Evolutionary conservation across 2,797 vertebrate genomes (phyloP), one percentile per base, ranked within the genome.

Genomic region (Astyanax mexicanus): DNA sequence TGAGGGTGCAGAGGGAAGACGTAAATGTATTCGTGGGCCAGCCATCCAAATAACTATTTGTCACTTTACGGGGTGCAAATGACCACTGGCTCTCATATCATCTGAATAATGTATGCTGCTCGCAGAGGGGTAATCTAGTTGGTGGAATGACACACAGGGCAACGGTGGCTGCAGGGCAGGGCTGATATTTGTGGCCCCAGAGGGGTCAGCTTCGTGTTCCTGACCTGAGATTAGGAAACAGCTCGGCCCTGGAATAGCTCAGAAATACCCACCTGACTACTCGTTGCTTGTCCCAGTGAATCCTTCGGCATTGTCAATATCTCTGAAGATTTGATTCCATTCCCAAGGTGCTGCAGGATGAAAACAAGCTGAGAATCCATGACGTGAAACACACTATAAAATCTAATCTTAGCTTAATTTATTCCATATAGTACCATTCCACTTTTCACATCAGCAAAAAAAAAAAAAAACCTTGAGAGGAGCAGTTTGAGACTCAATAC

Each of bases 31-130:
- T 44, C 55, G 37, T 40, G 65, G 42, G 40, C 54, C 38, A 69
- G 55, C 17, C 37, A 32, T 75, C 32, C 54, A 42, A 75, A 69
- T 51, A 52, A 29, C 17, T 60, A 69, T 69, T 75, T 75, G 55
- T 75, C 38, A 69, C 44, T 60, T 60, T 60, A 61, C 61, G 66
- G 58, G 65, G 66, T 75, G 66, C 58, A 75, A 75, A 69, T 51
- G 23, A 52, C 66, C 42, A 55, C 51, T 6, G 19, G 68, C 23
- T 13, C 51, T 78, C 35, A 38, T 29, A 65, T 58, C 21, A 29
- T 49, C 32, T 78, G 25, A 72, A 78, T 78, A 79, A 79, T 74
- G 45, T 13, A 73, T 79, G 45, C 54, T 12, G 19, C 38, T 19
- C 17, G 5, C 65, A 21, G 65, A 38, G 58, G 61, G 27, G n/a